Evolutionary conservation across 2,888 invertebrate genomes (phyloP).

Genomic region (Luperina testacea): DNA sequence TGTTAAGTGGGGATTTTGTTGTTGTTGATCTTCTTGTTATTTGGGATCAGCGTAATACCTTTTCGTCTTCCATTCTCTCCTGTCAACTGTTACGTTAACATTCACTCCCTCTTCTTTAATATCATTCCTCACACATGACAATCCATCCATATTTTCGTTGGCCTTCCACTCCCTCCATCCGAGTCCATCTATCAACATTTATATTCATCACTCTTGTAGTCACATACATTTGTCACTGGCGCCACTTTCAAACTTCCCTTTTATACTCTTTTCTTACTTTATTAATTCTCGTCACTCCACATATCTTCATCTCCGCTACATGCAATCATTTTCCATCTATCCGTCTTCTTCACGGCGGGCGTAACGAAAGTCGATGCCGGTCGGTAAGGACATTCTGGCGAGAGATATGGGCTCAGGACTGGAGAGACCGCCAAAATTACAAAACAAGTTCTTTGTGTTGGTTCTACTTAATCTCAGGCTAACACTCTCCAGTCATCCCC

Average conservation of each 20-base stretch:
- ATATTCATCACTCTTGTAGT: background rate
- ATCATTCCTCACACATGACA: background rate
- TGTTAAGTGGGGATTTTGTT: background rate
- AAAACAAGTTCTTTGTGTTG: background rate
- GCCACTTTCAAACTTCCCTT: too few relatives aligned
- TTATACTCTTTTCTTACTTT: background rate
- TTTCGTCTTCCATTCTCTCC: background rate
- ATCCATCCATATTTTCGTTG: background rate
- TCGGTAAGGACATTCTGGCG: background rate
- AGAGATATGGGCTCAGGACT: background rate
- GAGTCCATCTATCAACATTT: too few relatives aligned
- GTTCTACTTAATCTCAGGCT: background rate
- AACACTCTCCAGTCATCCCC: background rate
- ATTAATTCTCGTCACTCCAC: background rate
- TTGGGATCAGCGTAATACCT: background rate
- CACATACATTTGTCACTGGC: background rate
- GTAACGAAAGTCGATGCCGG: background rate
- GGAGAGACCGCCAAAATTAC: background rate
- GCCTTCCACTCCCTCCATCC: background rate
- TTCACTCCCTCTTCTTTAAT: background rate
- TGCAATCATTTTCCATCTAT: background rate
- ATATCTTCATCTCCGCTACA: background rate
- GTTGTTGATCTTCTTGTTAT: background rate
- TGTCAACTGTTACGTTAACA: background rate
- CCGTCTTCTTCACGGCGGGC: background rate